A percentile compares a stretch with the other conserved stretches of the same genome.
Conservation (phyloP, 2,797 vertebrate genomes). For the Propithecus perrieri region DNA sequence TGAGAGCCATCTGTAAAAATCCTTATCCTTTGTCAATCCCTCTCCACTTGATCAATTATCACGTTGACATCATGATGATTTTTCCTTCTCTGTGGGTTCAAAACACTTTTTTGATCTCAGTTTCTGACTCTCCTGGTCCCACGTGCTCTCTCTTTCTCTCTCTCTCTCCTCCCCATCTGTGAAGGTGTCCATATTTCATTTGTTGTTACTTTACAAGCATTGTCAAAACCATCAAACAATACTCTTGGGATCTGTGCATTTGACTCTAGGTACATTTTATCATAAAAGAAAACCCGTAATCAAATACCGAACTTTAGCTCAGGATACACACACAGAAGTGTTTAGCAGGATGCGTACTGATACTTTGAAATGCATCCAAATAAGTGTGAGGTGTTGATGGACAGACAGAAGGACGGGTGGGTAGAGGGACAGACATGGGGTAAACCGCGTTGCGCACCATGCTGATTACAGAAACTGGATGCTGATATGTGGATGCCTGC, state of each 20-base stretch:
- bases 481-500: not conserved
- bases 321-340: not conserved
- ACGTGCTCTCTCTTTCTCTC: not conserved
- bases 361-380: not conserved
- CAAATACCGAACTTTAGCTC: not conserved
- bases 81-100: not conserved
- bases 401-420: not conserved
- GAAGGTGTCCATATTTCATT: not conserved
- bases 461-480: no score
- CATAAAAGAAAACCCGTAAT: not conserved
- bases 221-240: not conserved
- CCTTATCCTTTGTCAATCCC: not conserved
- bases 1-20: not conserved
- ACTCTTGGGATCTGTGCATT: not conserved
- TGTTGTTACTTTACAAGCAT: not conserved
- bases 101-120: not conserved
- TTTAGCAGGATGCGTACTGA: not conserved
- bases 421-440: rapidly evolving
- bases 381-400: not conserved
- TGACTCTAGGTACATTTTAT: not conserved
- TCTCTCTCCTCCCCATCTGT: not conserved
- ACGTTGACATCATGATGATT: rapidly evolving
- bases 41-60: not conserved
- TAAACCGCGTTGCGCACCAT: not conserved
- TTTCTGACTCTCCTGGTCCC: not conserved